Percentiles rank a stretch among this genome's conserved stretches.
Conservation (phyloP, 2,797 vertebrate genomes). For the Chloroceryle inda region DNA sequence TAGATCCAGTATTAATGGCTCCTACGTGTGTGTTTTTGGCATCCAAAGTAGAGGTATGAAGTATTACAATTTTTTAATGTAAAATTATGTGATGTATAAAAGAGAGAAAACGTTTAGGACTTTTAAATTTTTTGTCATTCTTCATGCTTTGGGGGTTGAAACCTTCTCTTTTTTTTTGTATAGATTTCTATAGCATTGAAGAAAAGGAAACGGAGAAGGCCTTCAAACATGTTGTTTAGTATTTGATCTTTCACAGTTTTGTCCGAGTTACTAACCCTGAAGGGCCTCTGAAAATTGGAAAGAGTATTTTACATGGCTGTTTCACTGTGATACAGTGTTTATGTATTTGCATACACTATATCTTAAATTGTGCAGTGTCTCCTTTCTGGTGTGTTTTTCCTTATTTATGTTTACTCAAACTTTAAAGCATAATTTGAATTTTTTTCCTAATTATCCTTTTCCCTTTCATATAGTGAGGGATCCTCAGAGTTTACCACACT, state of each 20-base stretch:
- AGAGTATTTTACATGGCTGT: slow-evolving; percentile 12
- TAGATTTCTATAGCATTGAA: slow-evolving; percentile 18
- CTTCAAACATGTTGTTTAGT: slow-evolving; percentile 15
- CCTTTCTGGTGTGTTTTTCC: slow-evolving; percentile 37
- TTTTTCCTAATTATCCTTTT: slow-evolving; percentile 36
- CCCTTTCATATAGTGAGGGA: slow-evolving; percentile 14
- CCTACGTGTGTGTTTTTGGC: slow-evolving; percentile 99
- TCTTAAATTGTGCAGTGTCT: slow-evolving; percentile 3
- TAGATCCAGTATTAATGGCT: slow-evolving; percentile 99
- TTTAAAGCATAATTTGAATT: neutral
- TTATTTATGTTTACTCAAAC: slow-evolving; percentile 51
- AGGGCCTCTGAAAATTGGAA: slow-evolving; percentile 3
- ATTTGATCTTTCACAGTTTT: slow-evolving; percentile 18
- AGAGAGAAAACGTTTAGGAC: slow-evolving; percentile 41
- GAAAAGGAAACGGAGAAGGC: slow-evolving; percentile 18
- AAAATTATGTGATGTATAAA: slow-evolving; percentile 57
- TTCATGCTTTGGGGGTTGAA: slow-evolving; percentile 62
- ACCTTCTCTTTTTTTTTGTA: slow-evolving; percentile 18
- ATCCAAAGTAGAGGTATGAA: slow-evolving; percentile 98
- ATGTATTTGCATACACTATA: neutral
- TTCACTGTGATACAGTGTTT: neutral
- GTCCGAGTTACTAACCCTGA: slow-evolving; percentile 37
- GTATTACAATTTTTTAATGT: slow-evolving; percentile 67
- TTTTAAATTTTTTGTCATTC: slow-evolving; percentile 37
- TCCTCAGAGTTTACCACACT: slow-evolving; percentile 61